Evolutionary conservation across 2,888 invertebrate species (phyloP).

Genomic region (Lamellibrachia satsuma): DNA sequence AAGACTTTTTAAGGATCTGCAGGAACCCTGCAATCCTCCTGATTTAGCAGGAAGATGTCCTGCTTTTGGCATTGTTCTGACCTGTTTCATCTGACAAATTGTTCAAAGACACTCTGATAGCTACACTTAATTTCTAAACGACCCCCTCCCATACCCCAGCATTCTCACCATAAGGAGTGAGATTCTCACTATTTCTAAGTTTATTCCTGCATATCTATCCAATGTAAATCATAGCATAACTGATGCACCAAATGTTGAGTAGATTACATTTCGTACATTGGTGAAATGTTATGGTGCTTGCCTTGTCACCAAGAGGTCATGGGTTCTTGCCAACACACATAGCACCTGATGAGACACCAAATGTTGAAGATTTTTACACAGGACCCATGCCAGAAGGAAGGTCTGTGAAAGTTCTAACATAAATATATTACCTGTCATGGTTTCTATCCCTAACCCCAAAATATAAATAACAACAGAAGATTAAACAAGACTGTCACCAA

Average conservation of each 20-base stretch:
- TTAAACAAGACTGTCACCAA: not conserved
- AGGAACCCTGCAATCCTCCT: not conserved
- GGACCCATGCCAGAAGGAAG: not conserved
- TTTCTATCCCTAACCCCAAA: not conserved
- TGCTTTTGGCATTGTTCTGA: not conserved
- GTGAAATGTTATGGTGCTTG: not conserved
- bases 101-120: not conserved
- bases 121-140: not conserved
- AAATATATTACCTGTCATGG: not conserved
- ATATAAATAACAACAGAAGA: not conserved
- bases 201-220: too few species aligned
- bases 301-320: too few species aligned
- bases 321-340: too few species aligned
- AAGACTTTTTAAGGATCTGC: not conserved
- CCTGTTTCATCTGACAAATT: not conserved
- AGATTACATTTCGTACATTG: not conserved
- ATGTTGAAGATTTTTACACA: not conserved
- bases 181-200: too few species aligned
- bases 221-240: too few species aligned
- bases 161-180: too few species aligned
- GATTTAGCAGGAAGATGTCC: not conserved
- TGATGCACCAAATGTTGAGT: too few species aligned
- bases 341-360: not conserved
- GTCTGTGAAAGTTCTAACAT: not conserved
- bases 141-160: too few species aligned